Conservation (phyloP, 2,797 vertebrate species). For the Epinephelus coioides region DNA sequence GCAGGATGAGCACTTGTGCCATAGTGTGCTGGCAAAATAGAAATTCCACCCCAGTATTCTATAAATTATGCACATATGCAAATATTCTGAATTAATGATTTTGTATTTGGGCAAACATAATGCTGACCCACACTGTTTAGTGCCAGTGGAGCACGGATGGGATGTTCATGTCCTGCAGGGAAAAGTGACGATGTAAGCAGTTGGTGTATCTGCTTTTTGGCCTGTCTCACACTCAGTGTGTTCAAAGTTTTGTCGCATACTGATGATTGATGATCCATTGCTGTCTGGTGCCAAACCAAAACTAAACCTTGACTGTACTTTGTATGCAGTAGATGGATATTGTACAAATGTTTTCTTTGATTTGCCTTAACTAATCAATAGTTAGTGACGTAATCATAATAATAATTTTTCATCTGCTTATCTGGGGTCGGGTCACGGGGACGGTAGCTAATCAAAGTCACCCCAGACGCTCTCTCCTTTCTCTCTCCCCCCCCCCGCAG, state of each 20-base stretch:
- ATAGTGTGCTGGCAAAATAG: background rate
- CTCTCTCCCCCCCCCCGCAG: too few species aligned
- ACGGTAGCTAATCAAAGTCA: too few species aligned
- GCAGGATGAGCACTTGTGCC: background rate
- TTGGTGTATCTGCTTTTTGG: background rate
- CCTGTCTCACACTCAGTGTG: background rate
- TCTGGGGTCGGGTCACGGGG: too few species aligned
- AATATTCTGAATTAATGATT: conserved; percentile 23
- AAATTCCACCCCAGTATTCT: background rate
- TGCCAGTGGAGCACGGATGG: background rate
- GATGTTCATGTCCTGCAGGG: background rate
- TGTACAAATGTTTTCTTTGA: background rate
- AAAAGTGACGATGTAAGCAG: background rate
- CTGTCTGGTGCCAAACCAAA: background rate
- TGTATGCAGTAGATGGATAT: background rate
- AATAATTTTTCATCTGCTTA: too few species aligned
- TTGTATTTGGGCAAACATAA: conserved; percentile 8
- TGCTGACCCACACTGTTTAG: conserved; percentile 26
- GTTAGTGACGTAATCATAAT: too few species aligned
- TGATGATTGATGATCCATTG: too few species aligned
- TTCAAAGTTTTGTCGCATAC: background rate
- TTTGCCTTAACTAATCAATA: background rate
- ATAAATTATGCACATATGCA: conserved; percentile 21
- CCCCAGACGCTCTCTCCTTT: too few species aligned
- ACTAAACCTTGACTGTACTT: background rate